Conservation (phyloP, 2,888 invertebrate species). For the Pseudococcus longispinus region DNA sequence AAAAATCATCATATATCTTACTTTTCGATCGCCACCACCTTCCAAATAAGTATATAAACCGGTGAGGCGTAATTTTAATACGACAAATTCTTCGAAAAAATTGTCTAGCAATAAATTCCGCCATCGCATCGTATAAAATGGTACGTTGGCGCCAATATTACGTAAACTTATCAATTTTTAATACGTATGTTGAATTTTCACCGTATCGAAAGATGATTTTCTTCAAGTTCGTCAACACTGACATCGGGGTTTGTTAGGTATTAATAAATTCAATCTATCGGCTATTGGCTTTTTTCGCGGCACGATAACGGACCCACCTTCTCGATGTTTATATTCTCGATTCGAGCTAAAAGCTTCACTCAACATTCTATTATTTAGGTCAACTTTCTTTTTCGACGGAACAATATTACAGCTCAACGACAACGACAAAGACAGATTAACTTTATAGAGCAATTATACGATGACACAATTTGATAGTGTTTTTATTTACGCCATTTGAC, state of each 20-base stretch:
- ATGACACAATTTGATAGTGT: slow-evolving; percentile 13
- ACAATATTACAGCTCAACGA: neutral
- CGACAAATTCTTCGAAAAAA: neutral
- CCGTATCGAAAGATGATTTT: neutral
- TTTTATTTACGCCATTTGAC: neutral
- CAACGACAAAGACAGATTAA: neutral
- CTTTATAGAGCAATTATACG: slow-evolving; percentile 19
- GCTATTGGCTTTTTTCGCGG: neutral
- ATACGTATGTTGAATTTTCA: neutral
- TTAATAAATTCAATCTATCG: neutral
- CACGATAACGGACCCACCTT: neutral
- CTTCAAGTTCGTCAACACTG: neutral
- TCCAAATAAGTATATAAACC: neutral
- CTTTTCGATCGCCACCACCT: neutral
- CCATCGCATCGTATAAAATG: no score
- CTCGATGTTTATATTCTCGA: neutral
- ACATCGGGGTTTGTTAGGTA: neutral
- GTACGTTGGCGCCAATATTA: neutral
- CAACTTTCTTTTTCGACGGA: slow-evolving; percentile 2
- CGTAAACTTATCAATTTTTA: neutral
- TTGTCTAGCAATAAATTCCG: neutral
- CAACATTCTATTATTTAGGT: neutral
- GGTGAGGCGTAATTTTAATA: neutral
- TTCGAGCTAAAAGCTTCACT: slow-evolving; percentile 8
- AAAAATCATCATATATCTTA: neutral